Conservation (phyloP, 92 coral and sea anemone genomes). For the Chrysogorgia sp. region DNA sequence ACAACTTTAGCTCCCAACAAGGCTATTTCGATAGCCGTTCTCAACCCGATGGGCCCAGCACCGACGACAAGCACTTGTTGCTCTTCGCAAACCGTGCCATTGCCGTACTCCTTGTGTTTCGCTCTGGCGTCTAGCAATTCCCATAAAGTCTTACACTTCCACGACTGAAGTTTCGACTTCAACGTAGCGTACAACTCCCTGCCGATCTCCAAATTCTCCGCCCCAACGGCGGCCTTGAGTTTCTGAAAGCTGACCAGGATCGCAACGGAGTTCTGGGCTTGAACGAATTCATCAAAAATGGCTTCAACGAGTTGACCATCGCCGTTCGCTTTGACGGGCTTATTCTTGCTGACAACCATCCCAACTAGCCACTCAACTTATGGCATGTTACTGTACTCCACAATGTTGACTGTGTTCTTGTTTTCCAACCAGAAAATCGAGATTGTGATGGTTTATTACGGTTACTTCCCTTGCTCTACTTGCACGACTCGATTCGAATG, state of each 20-base stretch:
- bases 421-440: not conserved
- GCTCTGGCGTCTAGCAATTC: conserved; percentile 85
- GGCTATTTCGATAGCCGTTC: conserved; percentile 95
- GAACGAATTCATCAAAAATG: conserved; percentile 76
- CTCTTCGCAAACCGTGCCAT: conserved; percentile 87
- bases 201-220: conserved; percentile 71
- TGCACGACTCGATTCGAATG: conserved; percentile 27
- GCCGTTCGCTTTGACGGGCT: conserved; percentile 4
- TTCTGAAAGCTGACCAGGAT: conserved; percentile 79
- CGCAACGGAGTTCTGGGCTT: conserved; percentile 81
- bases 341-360: conserved; percentile 34
- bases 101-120: conserved; percentile 85
- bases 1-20: conserved; percentile 89
- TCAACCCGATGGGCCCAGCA: conserved; percentile 87
- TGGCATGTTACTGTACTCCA: not conserved
- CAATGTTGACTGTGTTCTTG: not conserved
- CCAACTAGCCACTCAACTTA: not conserved
- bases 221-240: conserved; percentile 70
- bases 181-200: conserved; percentile 76
- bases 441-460: not conserved
- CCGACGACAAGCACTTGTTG: conserved; percentile 88
- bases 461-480: not conserved
- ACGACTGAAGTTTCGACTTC: conserved; percentile 83
- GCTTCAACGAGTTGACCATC: conserved; percentile 52
- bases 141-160: conserved; percentile 95